These are phyloP conservation scores for Heliconius ismenius DNA, from an alignment of 2,888 invertebrate species.

Conservation along the genomic window DNA sequence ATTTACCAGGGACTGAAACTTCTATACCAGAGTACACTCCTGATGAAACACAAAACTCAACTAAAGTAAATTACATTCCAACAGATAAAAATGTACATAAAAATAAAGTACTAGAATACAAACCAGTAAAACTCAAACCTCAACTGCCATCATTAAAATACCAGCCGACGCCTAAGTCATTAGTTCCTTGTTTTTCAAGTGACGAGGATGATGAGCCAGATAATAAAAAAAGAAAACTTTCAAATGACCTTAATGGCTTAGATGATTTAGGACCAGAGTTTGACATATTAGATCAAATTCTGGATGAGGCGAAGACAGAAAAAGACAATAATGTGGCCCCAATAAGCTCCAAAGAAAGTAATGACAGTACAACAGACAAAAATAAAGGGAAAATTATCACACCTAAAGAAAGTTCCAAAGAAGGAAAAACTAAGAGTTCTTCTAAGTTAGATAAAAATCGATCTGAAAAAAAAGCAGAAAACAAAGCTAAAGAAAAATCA, in stretches of 20 bases:
- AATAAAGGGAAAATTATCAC: neutral
- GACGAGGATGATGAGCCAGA: slow-evolving; percentile 77
- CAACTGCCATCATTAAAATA: slow-evolving; percentile 64
- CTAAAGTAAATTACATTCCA: slow-evolving; percentile 71
- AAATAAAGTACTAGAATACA: slow-evolving; percentile 74
- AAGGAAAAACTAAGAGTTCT: slow-evolving; percentile 49
- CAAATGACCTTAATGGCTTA: slow-evolving; percentile 69
- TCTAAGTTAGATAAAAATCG: slow-evolving; percentile 53
- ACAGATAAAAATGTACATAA: slow-evolving; percentile 68
- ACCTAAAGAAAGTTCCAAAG: slow-evolving; percentile 43
- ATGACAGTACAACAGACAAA: slow-evolving; percentile 37
- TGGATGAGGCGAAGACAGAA: slow-evolving; percentile 70
- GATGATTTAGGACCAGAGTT: slow-evolving; percentile 78
- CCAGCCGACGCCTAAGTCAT: slow-evolving; percentile 72
- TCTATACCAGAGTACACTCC: slow-evolving; percentile 70
- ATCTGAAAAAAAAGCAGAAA: slow-evolving; percentile 47
- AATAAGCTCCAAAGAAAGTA: slow-evolving; percentile 43
- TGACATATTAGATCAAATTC: slow-evolving; percentile 78
- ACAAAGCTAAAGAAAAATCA: slow-evolving; percentile 51
- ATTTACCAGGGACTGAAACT: slow-evolving; percentile 68
- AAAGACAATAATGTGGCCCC: slow-evolving; percentile 40
- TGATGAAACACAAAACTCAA: slow-evolving; percentile 53
- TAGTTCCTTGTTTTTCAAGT: slow-evolving; percentile 77
- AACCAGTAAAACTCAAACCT: slow-evolving; percentile 67
- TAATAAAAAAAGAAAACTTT: slow-evolving; percentile 65